phyloP scores from a whole-genome alignment of 2,113 vertebrate species.

The Agelaius tricolor region DNA sequence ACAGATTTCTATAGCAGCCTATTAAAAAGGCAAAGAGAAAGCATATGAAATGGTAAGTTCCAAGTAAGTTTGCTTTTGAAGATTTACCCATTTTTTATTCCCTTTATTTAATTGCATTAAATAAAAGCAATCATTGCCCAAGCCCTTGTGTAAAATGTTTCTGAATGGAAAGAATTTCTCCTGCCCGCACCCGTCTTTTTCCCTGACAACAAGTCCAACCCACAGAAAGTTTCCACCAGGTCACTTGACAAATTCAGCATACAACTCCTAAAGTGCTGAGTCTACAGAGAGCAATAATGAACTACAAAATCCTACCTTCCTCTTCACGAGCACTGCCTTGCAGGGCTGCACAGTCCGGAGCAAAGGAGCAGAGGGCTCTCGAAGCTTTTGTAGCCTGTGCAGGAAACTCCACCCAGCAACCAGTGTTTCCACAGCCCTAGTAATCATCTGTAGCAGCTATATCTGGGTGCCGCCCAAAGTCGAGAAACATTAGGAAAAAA shows the following conservation, averaged over 20 bases:
- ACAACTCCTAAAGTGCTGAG: background rate
- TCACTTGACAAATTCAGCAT: background rate
- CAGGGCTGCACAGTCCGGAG: background rate
- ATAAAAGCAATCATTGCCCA: background rate
- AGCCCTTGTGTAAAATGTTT: background rate
- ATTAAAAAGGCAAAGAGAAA: background rate
- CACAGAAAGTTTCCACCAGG: background rate
- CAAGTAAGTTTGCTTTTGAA: background rate
- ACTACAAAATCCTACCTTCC: slow-evolving; percentile 57
- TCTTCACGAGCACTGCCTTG: background rate
- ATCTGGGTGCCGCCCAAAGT: slow-evolving; percentile 21
- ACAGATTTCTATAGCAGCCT: background rate
- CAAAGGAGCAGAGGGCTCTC: background rate
- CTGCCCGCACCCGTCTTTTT: background rate
- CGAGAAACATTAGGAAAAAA: background rate
- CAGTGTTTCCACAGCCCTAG: slow-evolving; percentile 27
- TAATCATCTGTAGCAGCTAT: slow-evolving; percentile 11
- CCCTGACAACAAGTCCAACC: background rate
- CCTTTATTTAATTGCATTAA: background rate
- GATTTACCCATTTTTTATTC: background rate
- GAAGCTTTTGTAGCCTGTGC: slow-evolving; percentile 55
- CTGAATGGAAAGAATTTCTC: background rate
- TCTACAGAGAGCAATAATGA: background rate
- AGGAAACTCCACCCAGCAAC: slow-evolving; percentile 77
- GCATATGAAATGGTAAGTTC: background rate